phyloP scores from a whole-genome alignment of 2,888 invertebrate genomes.

The Pristionchus mayeri region DNA sequence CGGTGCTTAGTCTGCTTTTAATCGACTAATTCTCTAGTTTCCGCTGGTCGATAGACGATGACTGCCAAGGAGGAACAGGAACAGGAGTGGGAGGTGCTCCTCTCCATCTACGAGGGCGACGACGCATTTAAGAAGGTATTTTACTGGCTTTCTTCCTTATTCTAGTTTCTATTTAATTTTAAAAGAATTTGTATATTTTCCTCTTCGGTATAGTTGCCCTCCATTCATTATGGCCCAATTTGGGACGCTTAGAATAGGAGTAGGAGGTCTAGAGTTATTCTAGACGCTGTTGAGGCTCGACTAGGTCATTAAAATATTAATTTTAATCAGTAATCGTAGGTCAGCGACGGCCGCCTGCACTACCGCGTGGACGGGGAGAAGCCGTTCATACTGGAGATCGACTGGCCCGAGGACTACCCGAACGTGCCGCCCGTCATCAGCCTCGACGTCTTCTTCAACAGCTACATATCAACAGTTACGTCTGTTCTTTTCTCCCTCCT shows the following conservation, averaged over 20 bases:
- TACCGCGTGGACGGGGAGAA: constrained; percentile 41
- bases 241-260: no score
- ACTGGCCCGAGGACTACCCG: constrained; percentile 49
- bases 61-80: constrained; percentile 45
- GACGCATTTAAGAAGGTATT: constrained; percentile 47
- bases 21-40: not conserved
- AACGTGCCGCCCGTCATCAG: not conserved
- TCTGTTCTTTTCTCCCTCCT: not conserved
- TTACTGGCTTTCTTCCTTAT: no score
- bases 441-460: constrained; percentile 49
- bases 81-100: constrained; percentile 48
- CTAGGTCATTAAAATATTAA: not conserved
- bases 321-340: not conserved
- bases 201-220: no score
- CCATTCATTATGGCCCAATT: no score
- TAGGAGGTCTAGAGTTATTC: no score
- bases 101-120: constrained; percentile 49
- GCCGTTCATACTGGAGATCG: constrained; percentile 45
- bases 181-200: no score
- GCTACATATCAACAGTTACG: constrained; percentile 40
- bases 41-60: not conserved
- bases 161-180: not conserved
- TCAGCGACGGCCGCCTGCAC: constrained; percentile 43
- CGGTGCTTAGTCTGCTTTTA: not conserved
- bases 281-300: not conserved